Conservation (phyloP, 2,797 vertebrate genomes). For the Chromobotia macracanthus region DNA sequence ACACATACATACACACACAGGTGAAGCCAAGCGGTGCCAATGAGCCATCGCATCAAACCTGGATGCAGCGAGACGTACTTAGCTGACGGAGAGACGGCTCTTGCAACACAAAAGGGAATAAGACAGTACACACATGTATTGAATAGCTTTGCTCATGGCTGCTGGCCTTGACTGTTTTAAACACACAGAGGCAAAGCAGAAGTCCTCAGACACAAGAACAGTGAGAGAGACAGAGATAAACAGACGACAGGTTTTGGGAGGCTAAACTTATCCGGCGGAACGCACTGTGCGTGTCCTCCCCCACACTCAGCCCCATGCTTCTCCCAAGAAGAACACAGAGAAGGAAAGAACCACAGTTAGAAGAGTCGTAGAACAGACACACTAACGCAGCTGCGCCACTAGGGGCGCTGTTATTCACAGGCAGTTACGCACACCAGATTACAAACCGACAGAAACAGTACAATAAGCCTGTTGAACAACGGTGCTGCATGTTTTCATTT, state of each 20-base stretch:
- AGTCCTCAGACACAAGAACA: conserved; percentile 50
- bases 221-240: conserved; percentile 36
- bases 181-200: conserved; percentile 59
- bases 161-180: conserved; percentile 65
- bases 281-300: conserved; percentile 42
- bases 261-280: conserved; percentile 52
- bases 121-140: conserved; percentile 69
- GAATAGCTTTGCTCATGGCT: conserved; percentile 65
- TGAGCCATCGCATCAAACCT: conserved; percentile 61
- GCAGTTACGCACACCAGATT: conserved; percentile 37
- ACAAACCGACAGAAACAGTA: conserved; percentile 37
- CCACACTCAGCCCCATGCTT: conserved; percentile 62
- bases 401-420: conserved; percentile 41
- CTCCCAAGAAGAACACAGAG: conserved; percentile 60
- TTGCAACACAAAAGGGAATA: conserved; percentile 71
- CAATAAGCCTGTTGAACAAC: neutral
- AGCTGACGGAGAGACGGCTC: conserved; percentile 69
- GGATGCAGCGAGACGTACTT: conserved; percentile 70
- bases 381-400: neutral
- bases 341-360: conserved; percentile 53
- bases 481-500: neutral
- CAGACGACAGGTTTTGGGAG: conserved; percentile 47
- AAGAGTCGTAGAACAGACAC: conserved; percentile 44
- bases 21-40: conserved; percentile 67
- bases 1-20: conserved; percentile 45